Evolutionary conservation across 2,113 vertebrate species (phyloP).

Genomic region (Pelobates fuscus): DNA sequence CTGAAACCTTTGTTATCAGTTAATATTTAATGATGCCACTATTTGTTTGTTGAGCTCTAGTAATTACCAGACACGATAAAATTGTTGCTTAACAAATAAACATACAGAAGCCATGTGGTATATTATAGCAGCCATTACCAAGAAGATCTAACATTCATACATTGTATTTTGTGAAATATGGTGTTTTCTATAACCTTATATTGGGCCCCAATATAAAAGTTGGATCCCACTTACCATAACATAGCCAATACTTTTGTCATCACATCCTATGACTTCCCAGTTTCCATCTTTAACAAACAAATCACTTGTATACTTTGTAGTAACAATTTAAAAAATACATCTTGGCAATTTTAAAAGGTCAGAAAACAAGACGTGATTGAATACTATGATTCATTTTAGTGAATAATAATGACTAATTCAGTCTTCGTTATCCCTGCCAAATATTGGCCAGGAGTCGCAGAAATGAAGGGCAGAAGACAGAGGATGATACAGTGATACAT

Average conservation of each 20-base stretch:
- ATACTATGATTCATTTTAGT: conserved; percentile 36
- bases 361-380: conserved; percentile 40
- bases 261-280: conserved; percentile 21
- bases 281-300: conserved; percentile 43
- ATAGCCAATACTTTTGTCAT: conserved; percentile 26
- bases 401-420: conserved; percentile 45
- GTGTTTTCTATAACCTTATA: conserved; percentile 2
- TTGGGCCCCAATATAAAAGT: conserved; percentile 13
- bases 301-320: conserved; percentile 39
- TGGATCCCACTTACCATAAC: conserved; percentile 13
- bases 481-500: neutral
- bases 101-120: too few species aligned
- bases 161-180: conserved; percentile 1
- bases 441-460: conserved; percentile 16
- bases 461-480: neutral
- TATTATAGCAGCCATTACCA: neutral
- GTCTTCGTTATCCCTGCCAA: conserved; percentile 33
- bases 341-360: conserved; percentile 44
- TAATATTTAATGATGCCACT: too few species aligned
- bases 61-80: too few species aligned
- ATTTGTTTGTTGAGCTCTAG: too few species aligned
- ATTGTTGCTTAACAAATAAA: too few species aligned
- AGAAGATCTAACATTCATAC: neutral
- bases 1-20: too few species aligned
- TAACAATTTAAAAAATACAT: conserved; percentile 34